A percentile compares a stretch with the other conserved stretches of the same genome.
phyloP scores from a whole-genome alignment of 2,888 invertebrate species.

The Caenorhabditis sp. region DNA sequence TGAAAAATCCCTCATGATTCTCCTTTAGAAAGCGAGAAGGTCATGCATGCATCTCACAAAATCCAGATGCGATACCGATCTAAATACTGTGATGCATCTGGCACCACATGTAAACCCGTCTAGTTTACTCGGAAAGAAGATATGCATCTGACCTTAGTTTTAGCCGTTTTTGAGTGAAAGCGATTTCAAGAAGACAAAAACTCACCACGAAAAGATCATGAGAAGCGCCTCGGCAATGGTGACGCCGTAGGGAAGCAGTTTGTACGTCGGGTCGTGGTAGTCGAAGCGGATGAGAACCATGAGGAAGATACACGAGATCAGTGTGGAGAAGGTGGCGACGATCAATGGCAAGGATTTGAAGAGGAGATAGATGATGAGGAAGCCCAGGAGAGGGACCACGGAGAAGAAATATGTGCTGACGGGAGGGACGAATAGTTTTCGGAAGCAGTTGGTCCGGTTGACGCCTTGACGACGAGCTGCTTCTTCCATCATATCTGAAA shows the following conservation, averaged over 20 bases:
- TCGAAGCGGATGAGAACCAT: conserved; percentile 55
- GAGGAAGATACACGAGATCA: conserved; percentile 33
- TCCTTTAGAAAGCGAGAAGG: neutral
- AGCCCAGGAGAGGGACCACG: conserved; percentile 42
- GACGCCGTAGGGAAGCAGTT: conserved; percentile 60
- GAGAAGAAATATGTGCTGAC: conserved; percentile 56
- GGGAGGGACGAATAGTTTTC: conserved; percentile 29
- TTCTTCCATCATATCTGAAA: conserved; percentile 52
- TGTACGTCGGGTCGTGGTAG: conserved; percentile 47
- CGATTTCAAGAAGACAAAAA: neutral
- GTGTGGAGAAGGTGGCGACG: conserved; percentile 37
- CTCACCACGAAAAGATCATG: conserved; percentile 60
- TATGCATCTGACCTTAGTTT: conserved; percentile 37
- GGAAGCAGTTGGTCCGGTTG: conserved; percentile 22
- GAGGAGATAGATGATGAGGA: conserved; percentile 31
- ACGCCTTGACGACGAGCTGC: conserved; percentile 46
- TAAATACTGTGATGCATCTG: conserved; percentile 1
- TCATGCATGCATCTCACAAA: neutral
- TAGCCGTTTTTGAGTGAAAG: conserved; percentile 15
- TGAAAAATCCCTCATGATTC: too few relatives aligned
- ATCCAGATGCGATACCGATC: neutral
- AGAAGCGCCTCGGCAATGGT: conserved; percentile 57
- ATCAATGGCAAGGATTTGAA: conserved; percentile 46
- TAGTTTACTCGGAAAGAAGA: conserved; percentile 33
- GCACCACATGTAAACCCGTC: conserved; percentile 23